These are phyloP conservation scores for Yponomeuta plumbellus DNA, from an alignment of 2,888 invertebrate genomes.

Conservation along the genomic window DNA sequence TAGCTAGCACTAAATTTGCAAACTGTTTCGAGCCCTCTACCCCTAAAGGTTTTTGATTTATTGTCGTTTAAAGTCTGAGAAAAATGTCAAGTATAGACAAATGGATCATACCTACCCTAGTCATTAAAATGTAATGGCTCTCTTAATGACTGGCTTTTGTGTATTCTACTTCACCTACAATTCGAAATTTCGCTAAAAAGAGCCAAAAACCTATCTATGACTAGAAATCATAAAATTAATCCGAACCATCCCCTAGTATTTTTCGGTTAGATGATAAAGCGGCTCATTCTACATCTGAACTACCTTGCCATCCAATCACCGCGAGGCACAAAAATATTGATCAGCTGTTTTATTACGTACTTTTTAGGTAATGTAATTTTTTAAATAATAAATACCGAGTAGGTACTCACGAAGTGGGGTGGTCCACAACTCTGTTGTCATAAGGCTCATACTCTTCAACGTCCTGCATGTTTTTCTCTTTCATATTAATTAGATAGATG, in stretches of 20 bases:
- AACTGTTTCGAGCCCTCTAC: too few relatives aligned
- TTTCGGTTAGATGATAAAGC: too few relatives aligned
- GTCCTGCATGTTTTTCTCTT: slow-evolving; percentile 68
- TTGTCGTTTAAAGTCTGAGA: too few relatives aligned
- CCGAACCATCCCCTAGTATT: too few relatives aligned
- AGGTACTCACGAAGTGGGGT: slow-evolving; percentile 83
- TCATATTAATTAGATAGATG: slow-evolving; percentile 64
- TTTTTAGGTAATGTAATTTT: too few relatives aligned
- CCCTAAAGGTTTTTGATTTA: too few relatives aligned
- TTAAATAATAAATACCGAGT: background rate
- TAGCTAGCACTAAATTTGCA: too few relatives aligned
- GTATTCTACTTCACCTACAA: background rate
- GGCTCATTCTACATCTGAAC: too few relatives aligned
- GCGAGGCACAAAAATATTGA: too few relatives aligned
- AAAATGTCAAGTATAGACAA: too few relatives aligned
- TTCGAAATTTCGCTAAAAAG: background rate
- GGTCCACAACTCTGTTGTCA: slow-evolving; percentile 79
- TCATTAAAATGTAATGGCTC: background rate
- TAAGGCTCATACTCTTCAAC: slow-evolving; percentile 82
- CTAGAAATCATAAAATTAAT: background rate
- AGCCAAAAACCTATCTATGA: background rate
- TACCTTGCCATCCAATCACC: too few relatives aligned
- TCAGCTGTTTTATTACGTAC: too few relatives aligned
- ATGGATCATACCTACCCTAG: background rate
- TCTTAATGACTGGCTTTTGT: background rate